phyloP scores from a whole-genome alignment of 2,888 invertebrate species.

The Osmoderma eremita region DNA sequence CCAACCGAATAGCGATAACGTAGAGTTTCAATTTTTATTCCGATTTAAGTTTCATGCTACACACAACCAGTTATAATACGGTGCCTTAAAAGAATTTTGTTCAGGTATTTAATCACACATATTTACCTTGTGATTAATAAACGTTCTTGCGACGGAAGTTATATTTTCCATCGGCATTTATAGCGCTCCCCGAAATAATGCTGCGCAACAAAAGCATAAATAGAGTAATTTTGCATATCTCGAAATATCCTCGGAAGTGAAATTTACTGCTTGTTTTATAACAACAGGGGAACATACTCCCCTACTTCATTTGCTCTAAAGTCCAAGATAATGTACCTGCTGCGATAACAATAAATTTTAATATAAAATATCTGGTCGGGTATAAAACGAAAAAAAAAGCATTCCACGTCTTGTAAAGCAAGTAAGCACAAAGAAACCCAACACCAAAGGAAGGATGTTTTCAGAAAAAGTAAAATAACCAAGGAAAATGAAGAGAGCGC shows the following conservation, averaged over 20 bases:
- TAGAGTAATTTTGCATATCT: slow-evolving; percentile 28
- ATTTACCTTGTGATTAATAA: too few species aligned
- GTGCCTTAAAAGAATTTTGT: too few species aligned
- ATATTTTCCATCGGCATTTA: neutral
- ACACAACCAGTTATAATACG: too few species aligned
- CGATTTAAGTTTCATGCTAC: too few species aligned
- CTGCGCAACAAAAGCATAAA: neutral
- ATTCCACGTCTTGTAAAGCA: slow-evolving; percentile 31
- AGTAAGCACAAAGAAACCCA: slow-evolving; percentile 21
- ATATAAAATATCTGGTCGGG: slow-evolving; percentile 30
- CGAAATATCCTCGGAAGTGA: slow-evolving; percentile 10
- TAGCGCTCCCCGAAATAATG: neutral
- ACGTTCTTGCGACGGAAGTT: neutral
- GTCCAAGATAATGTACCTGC: slow-evolving; percentile 34
- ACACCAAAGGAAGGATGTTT: slow-evolving; percentile 27
- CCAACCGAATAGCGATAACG: too few species aligned
- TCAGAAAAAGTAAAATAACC: slow-evolving; percentile 23
- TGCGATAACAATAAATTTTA: slow-evolving; percentile 37
- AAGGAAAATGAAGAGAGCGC: slow-evolving; percentile 23
- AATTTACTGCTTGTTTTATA: slow-evolving; percentile 35
- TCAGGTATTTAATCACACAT: too few species aligned
- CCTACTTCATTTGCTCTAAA: slow-evolving; percentile 31
- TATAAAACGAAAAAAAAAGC: slow-evolving; percentile 27
- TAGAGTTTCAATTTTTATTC: too few species aligned
- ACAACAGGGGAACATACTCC: slow-evolving; percentile 16